Evolutionary conservation across 2,888 invertebrate genomes (phyloP).

Genomic region (Embidobia sp.): DNA sequence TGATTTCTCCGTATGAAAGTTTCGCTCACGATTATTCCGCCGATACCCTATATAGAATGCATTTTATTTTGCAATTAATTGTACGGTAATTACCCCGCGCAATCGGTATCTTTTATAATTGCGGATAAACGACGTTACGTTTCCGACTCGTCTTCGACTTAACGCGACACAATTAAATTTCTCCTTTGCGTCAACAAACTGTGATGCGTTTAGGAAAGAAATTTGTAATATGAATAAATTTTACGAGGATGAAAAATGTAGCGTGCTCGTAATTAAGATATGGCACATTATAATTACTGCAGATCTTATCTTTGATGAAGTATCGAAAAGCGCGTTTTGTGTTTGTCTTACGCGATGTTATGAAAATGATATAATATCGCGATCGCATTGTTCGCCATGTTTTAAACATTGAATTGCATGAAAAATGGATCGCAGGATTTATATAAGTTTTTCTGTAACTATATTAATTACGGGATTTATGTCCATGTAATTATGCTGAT

Average conservation of each 20-base stretch:
- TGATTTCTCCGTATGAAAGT: constrained; percentile 8
- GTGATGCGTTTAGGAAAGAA: background rate
- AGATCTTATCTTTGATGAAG: too few relatives aligned
- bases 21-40: constrained; percentile 1
- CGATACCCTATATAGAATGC: constrained; percentile 6
- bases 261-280: background rate
- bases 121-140: constrained; percentile 12
- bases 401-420: background rate
- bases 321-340: too few relatives aligned
- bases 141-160: constrained; percentile 23
- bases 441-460: too few relatives aligned
- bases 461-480: too few relatives aligned
- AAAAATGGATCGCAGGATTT: background rate
- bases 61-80: constrained; percentile 17
- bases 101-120: constrained; percentile 25
- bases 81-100: constrained; percentile 6
- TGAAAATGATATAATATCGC: constrained; percentile 7
- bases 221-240: too few relatives aligned
- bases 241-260: background rate
- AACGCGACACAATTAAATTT: constrained; percentile 22
- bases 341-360: too few relatives aligned
- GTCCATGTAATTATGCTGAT: too few relatives aligned
- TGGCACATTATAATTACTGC: too few relatives aligned
- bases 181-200: constrained; percentile 6
- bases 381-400: background rate